Conservation (phyloP, 2,797 vertebrate species). For the Masticophis lateralis region DNA sequence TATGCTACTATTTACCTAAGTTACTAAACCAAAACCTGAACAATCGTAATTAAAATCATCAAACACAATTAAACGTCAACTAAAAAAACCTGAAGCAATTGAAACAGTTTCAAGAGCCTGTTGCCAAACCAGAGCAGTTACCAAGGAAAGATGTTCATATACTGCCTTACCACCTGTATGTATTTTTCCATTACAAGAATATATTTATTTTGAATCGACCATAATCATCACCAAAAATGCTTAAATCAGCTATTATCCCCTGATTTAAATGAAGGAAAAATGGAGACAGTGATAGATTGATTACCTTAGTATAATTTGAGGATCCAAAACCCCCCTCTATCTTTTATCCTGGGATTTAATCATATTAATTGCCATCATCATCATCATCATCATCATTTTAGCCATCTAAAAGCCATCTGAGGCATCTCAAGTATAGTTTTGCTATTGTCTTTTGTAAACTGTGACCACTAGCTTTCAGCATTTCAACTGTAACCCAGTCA, state of each 20-base stretch:
- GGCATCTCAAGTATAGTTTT: no score
- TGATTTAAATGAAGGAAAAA: conserved; percentile 19
- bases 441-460: no score
- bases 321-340: conserved; percentile 57
- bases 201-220: conserved; percentile 27
- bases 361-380: conserved; percentile 34
- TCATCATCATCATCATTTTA: neutral
- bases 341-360: conserved; percentile 41
- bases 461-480: no score
- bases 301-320: conserved; percentile 36
- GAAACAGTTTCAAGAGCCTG: conserved; percentile 4
- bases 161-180: neutral
- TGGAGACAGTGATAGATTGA: neutral
- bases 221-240: conserved; percentile 42
- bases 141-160: neutral
- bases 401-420: no score
- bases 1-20: neutral
- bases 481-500: neutral
- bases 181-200: conserved; percentile 35
- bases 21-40: neutral
- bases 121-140: neutral
- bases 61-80: neutral
- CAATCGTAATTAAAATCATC: neutral
- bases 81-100: neutral
- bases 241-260: conserved; percentile 39